Evolutionary conservation across 2,888 invertebrate species (phyloP), one percentile per base, ranked within the genome.

Genomic region (Lucinisca nassula): DNA sequence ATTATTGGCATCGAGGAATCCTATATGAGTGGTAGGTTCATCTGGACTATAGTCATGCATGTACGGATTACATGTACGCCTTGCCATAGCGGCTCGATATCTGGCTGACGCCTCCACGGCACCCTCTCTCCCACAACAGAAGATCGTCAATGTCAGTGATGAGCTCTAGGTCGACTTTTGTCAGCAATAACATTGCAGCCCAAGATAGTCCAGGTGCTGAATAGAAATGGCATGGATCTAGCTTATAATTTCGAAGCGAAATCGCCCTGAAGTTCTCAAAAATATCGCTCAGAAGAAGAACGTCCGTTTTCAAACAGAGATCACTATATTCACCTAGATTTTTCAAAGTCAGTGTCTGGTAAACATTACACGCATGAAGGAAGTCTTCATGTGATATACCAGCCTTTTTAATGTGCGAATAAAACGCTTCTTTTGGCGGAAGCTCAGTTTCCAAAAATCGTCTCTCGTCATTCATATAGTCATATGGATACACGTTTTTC

Each of bases 201-300:
- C 79, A 86, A 17, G 77, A 58, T 10, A 88, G 75, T 70, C 88
- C 86, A 0, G 88, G 90, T 21, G 81, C 49, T 10, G 86, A 84
- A 35, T 82, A 86, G 67, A 81, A 90, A 45, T 88, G 86, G 72
- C 79, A 77, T 2, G 82, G 73, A 77, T 88, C 88, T 12, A 88
- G 32, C 24, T 67, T 49, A 74, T 88, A 90, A 21, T 85, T 55
- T 30, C 67, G 51, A 6, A 84, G 27, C 32, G 77, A 76, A 37
- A 85, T 38, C 17, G 58, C 35, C 75, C 85, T 40, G 30, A 90
- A 90, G 4, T 58, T 14, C 61, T 87, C 83, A 67, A 86, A 85
- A 1, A 85, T 79, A 40, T 87, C 84, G 40, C 74, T 67, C 27
- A 88, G 55, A 4, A 88, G 49, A 21, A 86, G 2, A 1, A 77